A percentile compares a stretch with the other conserved stretches of the same genome.
Evolutionary conservation across 2,797 vertebrate genomes (phyloP).

Genomic region (Pseudochirops cupreus): DNA sequence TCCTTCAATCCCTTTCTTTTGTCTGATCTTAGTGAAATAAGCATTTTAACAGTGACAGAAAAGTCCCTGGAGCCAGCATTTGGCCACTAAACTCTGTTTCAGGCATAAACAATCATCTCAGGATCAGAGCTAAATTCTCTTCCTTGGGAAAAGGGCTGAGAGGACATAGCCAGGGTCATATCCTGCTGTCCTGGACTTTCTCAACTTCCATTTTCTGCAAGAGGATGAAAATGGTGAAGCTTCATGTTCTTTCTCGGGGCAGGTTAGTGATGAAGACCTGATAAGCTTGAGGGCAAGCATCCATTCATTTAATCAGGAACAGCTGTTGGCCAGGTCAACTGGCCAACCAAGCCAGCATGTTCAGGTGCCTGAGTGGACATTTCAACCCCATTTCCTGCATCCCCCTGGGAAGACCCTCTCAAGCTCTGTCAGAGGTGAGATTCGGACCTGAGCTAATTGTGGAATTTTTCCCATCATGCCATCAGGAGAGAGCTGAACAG

Average conservation of each 20-base stretch:
- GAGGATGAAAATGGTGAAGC: background rate
- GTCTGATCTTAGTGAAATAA: background rate
- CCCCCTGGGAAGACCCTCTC: background rate
- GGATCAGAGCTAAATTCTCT: background rate
- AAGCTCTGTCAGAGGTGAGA: background rate
- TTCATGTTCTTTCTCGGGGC: background rate
- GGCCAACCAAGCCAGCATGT: background rate
- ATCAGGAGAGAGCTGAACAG: background rate
- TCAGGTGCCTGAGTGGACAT: background rate
- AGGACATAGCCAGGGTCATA: background rate
- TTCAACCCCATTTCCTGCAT: background rate
- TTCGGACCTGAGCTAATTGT: background rate
- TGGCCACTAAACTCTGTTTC: constrained; percentile 3
- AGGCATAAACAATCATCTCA: background rate
- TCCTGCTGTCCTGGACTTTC: background rate
- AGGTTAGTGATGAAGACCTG: background rate
- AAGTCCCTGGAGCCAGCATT: background rate
- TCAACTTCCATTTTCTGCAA: background rate
- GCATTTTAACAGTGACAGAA: background rate
- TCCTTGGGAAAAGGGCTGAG: background rate
- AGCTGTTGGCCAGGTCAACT: background rate
- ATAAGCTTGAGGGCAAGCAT: background rate
- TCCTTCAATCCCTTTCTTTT: background rate
- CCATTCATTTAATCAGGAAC: background rate
- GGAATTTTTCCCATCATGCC: background rate